A percentile compares a stretch with the other conserved stretches of the same genome.
Evolutionary conservation across 2,797 vertebrate genomes (phyloP).

Genomic region (Podarcis siculus): DNA sequence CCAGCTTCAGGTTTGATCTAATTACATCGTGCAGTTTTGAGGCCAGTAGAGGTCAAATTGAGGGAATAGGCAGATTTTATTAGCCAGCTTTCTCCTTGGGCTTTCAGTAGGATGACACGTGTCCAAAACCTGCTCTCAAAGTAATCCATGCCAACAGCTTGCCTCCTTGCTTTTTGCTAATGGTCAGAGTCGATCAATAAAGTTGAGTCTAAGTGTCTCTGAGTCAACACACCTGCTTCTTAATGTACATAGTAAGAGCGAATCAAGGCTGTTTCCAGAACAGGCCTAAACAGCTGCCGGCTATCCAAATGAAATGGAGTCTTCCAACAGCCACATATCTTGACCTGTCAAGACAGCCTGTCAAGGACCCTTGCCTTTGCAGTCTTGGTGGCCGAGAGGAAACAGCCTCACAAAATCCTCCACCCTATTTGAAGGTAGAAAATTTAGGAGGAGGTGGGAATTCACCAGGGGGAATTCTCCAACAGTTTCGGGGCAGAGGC

Average conservation of each 20-base stretch:
- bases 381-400: not conserved
- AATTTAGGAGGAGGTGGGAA: not conserved
- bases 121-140: not conserved
- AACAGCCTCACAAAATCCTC: not conserved
- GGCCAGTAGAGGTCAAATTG: constrained; percentile 14
- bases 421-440: not conserved
- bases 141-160: not conserved
- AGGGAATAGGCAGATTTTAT: constrained; percentile 11
- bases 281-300: not conserved
- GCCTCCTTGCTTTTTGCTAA: not conserved
- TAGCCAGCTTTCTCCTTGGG: not conserved
- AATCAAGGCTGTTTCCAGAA: not conserved
- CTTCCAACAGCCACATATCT: not conserved
- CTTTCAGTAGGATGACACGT: not conserved
- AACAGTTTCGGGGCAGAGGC: too few relatives aligned
- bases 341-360: not conserved
- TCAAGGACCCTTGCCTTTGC: not conserved
- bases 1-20: constrained; percentile 20
- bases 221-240: not conserved
- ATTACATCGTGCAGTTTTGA: not conserved
- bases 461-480: not conserved
- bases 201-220: not conserved
- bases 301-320: not conserved
- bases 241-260: not conserved
- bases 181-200: not conserved